Conservation (phyloP, 2,797 vertebrate genomes). For the Percopsis omiscomaycus region DNA sequence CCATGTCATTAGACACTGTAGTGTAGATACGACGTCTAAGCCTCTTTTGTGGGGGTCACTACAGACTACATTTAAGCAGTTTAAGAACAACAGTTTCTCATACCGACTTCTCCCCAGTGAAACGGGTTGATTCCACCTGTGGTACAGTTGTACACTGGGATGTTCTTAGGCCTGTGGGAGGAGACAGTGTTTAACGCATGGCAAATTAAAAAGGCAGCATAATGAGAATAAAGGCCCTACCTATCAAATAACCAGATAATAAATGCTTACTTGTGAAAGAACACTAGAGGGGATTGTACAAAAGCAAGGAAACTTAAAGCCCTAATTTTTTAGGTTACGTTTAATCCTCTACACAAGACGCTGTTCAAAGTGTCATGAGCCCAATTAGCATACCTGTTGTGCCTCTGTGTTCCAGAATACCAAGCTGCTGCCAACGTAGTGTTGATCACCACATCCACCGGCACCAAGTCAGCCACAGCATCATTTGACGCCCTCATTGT, state of each 20-base stretch:
- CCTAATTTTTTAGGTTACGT: too few species aligned
- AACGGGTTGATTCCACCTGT: conserved; percentile 90
- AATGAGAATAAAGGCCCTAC: neutral
- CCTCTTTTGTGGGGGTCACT: conserved; percentile 7
- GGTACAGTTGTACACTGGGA: conserved; percentile 90
- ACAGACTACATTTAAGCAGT: conserved; percentile 3
- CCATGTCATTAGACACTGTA: neutral
- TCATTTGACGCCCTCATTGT: conserved; percentile 95
- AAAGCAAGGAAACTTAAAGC: too few species aligned
- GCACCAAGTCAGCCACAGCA: conserved; percentile 94
- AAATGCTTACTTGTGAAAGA: too few species aligned
- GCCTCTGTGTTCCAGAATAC: conserved; percentile 93
- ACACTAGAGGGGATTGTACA: too few species aligned
- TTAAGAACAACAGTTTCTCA: conserved; percentile 44
- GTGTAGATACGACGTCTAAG: neutral
- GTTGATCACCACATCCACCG: conserved; percentile 96
- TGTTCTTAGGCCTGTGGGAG: conserved; percentile 80
- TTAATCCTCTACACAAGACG: too few species aligned
- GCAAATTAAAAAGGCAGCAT: neutral
- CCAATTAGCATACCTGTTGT: conserved; percentile 70
- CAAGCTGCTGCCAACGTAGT: conserved; percentile 90
- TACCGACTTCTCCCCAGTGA: conserved; percentile 93
- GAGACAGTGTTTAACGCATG: neutral
- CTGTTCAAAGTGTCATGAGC: conserved; percentile 8
- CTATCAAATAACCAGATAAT: neutral